phyloP scores from a whole-genome alignment of 2,113 vertebrate species.

The Rynchops niger region DNA sequence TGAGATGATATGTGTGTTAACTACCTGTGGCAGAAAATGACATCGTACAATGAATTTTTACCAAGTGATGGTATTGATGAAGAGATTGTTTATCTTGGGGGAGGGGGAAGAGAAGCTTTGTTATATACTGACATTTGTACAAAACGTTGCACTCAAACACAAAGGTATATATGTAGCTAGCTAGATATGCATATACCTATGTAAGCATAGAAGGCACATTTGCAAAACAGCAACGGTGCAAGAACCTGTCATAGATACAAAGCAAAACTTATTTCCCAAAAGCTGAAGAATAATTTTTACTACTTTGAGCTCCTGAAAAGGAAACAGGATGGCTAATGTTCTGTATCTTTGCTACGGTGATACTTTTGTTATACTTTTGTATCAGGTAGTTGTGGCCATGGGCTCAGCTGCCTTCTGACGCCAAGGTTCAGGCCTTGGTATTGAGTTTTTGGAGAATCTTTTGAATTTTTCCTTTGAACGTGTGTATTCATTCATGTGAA shows the following conservation, averaged over 20 bases:
- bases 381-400: not conserved
- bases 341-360: not conserved
- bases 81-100: not conserved
- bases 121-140: not conserved
- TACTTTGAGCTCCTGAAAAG: not conserved
- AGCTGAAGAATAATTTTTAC: not conserved
- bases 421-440: not conserved
- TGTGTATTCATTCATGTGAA: not conserved
- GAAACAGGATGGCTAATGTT: not conserved
- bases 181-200: not conserved
- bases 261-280: not conserved
- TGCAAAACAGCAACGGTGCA: not conserved
- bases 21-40: not conserved
- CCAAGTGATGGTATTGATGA: not conserved
- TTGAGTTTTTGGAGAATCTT: not conserved
- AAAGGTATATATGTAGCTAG: not conserved
- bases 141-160: not conserved
- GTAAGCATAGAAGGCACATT: not conserved
- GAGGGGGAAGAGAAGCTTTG: not conserved
- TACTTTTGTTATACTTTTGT: not conserved
- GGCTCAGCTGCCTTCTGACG: not conserved
- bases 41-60: rapidly evolving
- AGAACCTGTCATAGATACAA: not conserved
- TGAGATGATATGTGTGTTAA: not conserved
- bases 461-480: not conserved